These are phyloP conservation scores for Tamandua tetradactyla DNA, from an alignment of 2,797 vertebrate species.

Conservation along the genomic window DNA sequence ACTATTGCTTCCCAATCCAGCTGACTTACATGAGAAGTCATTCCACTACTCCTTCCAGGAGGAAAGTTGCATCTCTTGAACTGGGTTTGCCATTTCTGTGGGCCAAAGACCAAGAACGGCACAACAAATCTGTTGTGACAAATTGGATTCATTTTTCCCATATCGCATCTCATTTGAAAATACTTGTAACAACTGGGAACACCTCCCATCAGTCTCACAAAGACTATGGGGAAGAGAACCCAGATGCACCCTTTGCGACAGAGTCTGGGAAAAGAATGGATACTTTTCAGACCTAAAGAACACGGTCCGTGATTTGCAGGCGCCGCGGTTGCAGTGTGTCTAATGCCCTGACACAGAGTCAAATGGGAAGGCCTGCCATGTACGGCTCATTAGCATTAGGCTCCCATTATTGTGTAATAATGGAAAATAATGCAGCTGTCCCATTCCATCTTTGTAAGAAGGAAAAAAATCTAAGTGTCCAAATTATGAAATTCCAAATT, in stretches of 20 bases:
- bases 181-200: background rate
- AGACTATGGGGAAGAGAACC: background rate
- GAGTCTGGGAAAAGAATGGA: background rate
- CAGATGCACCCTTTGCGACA: background rate
- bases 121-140: background rate
- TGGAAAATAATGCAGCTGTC: conserved; percentile 6
- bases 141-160: background rate
- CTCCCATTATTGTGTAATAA: background rate
- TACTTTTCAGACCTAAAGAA: background rate
- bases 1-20: background rate
- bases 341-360: background rate
- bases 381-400: background rate
- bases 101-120: background rate
- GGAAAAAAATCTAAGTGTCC: background rate
- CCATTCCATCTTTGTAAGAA: background rate
- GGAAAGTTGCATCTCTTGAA: background rate
- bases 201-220: background rate
- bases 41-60: background rate
- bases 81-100: background rate
- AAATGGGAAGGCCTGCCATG: background rate
- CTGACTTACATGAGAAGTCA: background rate
- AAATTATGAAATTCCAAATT: conserved; percentile 32
- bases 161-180: background rate
- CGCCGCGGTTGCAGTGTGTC: background rate
- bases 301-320: background rate